Base-by-base conservation (phyloP, 2,797 vertebrate genomes). In the Paratrypauchen microcephalus region DNA sequence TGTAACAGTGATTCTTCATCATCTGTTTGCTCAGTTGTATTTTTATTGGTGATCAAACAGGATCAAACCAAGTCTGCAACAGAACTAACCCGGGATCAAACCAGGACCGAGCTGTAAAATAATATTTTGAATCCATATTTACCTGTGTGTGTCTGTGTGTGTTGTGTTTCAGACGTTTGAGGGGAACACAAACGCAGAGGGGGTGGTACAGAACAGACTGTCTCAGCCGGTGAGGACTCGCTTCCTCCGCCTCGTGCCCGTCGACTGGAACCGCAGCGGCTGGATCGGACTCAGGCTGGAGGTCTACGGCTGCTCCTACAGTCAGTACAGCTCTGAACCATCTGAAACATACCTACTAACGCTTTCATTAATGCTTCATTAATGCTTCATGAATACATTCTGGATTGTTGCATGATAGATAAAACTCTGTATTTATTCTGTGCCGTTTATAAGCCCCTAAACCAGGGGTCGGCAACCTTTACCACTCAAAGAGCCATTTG, bases 221-320 rank as follows among this genome's bases (percentile, higher is more conserved):
- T 92, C 93, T n/a, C 95, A 96, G 74, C 92, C 96, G 0, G 6
- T 97, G 81, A 95, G 95, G 66, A 93, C 95, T 16, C 95, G 96
- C 0, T 99, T 96, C 88, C 68, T 99, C 65, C 95, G 96, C 23
- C 96, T 98, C 12, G 15, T 98, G 74, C 97, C 97, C 16, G 86
- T 96, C 3, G 91, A 93, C 70, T 98, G 97, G 97, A 99, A 94
- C 69, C 88, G 83, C 1, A 92, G 82, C 11, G 96, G 96, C 32
- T 91, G 88, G 83, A 95, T 97, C 63, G 96, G 97, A 66, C 92
- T 99, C 82, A 89, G 97, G 58, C 92, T 96, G n/a, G 97, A 97
- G 78, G 94, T 94, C 73, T 98, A 95, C 0, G 97, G 97, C 76
- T 99, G 97, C 79, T 90, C 95, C 59, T 99, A 97, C 72, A 97